Percentiles rank a stretch among this genome's conserved stretches.
These are phyloP conservation scores for Drosophila busckii DNA, from an alignment of 1,140 invertebrate species.

Conservation along the genomic window DNA sequence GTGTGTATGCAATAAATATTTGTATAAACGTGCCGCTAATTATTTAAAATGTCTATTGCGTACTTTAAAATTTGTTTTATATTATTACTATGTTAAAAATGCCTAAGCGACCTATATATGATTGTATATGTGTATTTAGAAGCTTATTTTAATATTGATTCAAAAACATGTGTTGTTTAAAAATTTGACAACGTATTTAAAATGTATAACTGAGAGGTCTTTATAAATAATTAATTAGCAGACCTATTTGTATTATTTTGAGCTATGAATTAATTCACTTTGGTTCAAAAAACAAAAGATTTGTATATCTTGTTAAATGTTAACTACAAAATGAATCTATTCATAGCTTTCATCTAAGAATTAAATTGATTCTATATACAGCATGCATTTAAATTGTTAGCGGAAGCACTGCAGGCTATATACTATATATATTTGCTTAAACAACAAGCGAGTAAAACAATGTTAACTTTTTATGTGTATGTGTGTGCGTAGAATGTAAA, in stretches of 20 bases:
- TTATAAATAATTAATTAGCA: too few relatives aligned
- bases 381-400: slow-evolving; percentile 17
- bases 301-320: slow-evolving; percentile 12
- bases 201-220: too few relatives aligned
- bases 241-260: too few relatives aligned
- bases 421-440: too few relatives aligned
- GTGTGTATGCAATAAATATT: slow-evolving; percentile 19
- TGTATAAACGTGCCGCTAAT: slow-evolving; percentile 14
- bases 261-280: too few relatives aligned
- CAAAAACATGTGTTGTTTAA: too few relatives aligned
- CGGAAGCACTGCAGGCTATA: slow-evolving; percentile 24
- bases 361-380: slow-evolving; percentile 20
- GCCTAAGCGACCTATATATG: too few relatives aligned
- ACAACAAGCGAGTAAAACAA: slow-evolving; percentile 22
- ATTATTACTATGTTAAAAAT: slow-evolving; percentile 4
- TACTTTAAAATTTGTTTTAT: not conserved
- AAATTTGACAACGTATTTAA: too few relatives aligned
- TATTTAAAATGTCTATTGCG: slow-evolving; percentile 12
- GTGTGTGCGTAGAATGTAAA: slow-evolving; percentile 8
- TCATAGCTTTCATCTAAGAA: not conserved
- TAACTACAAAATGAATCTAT: slow-evolving; percentile 5
- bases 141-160: too few relatives aligned
- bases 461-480: slow-evolving; percentile 20
- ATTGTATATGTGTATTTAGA: too few relatives aligned
- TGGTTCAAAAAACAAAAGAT: too few relatives aligned